Conservation (phyloP, 1,140 invertebrate species). For the Harpegnathos saltator region DNA sequence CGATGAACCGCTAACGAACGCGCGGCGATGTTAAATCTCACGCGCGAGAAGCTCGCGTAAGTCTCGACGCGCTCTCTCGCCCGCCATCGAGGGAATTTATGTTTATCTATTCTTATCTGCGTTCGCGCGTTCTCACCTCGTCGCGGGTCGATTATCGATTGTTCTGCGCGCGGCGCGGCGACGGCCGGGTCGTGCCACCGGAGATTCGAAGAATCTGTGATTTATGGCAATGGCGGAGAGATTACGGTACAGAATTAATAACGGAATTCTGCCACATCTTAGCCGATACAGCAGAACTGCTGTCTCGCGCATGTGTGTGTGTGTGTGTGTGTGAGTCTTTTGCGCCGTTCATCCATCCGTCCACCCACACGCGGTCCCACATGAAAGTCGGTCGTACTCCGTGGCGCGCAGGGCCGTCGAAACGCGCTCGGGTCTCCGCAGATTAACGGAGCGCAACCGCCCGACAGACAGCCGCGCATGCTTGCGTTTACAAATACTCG, state of each 20-base stretch:
- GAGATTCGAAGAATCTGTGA: constrained; percentile 48
- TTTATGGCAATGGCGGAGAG: constrained; percentile 46
- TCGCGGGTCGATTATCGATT: constrained; percentile 3
- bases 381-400: constrained; percentile 4
- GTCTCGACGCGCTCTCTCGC: too few species aligned
- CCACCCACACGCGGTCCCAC: constrained; percentile 26
- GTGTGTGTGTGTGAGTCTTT: too few species aligned
- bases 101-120: background rate
- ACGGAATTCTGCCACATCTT: constrained; percentile 49
- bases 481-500: too few species aligned
- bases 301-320: too few species aligned
- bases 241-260: constrained; percentile 50
- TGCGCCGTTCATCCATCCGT: constrained; percentile 6
- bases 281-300: constrained; percentile 22
- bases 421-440: background rate
- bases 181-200: constrained; percentile 7
- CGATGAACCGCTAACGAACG: too few species aligned
- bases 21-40: too few species aligned
- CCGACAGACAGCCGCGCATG: background rate
- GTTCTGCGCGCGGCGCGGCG: background rate
- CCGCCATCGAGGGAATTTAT: background rate
- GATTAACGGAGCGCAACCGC: background rate
- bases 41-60: too few species aligned
- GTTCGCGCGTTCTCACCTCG: background rate
- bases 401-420: constrained; percentile 5